Evolutionary conservation across 37 sponge, comb jelly and placozoan genomes (phyloP).

Genomic region (Mnemiopsis leidyi): DNA sequence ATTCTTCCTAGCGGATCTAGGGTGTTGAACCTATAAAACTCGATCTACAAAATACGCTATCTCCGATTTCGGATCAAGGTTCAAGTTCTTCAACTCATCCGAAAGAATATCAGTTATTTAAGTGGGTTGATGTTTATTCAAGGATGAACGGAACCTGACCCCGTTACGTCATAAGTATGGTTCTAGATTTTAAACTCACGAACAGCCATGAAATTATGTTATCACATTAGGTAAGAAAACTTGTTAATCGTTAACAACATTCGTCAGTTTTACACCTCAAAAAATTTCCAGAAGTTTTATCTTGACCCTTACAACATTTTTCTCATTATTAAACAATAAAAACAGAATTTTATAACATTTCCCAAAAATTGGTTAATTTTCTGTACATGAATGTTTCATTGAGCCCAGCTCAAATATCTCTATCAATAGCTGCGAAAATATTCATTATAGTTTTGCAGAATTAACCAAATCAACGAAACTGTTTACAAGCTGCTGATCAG

Average conservation of each 20-base stretch:
- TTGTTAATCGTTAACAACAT: not conserved
- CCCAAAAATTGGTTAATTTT: conserved; percentile 16
- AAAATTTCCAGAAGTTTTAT: not conserved
- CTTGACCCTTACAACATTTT: not conserved
- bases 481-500: conserved; percentile 9
- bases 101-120: no score
- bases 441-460: conserved; percentile 26
- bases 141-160: no score
- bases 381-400: conserved; percentile 36
- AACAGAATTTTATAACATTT: conserved; percentile 47
- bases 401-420: conserved; percentile 42
- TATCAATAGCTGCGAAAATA: not conserved
- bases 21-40: no score
- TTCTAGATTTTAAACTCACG: no score
- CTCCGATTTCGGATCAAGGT: no score
- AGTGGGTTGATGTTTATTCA: no score
- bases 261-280: not conserved
- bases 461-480: conserved; percentile 55
- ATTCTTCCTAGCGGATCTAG: no score
- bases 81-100: no score
- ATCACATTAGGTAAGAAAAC: not conserved
- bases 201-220: no score
- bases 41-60: no score
- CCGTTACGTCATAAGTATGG: no score
- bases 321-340: not conserved